These are phyloP conservation scores for Lipophrys pholis DNA, from an alignment of 2,113 vertebrate species.

Conservation along the genomic window DNA sequence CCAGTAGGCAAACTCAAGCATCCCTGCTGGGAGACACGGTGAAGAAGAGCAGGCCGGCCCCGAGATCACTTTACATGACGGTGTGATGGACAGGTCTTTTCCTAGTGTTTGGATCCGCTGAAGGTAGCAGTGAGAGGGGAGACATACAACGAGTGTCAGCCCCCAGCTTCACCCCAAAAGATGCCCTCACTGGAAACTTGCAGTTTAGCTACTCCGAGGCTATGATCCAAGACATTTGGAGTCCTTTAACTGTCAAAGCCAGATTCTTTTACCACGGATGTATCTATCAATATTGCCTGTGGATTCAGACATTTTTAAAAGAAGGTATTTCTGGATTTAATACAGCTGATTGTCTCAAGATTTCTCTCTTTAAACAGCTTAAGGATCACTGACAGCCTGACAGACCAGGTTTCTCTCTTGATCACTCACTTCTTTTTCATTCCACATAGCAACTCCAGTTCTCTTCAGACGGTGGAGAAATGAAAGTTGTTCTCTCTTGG, in stretches of 20 bases:
- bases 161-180: conserved; percentile 45
- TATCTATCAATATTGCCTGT: conserved; percentile 36
- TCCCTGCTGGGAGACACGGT: conserved; percentile 72
- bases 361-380: conserved; percentile 53
- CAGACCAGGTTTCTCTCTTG: conserved; percentile 64
- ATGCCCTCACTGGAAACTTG: conserved; percentile 45
- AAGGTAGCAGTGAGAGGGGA: conserved; percentile 48
- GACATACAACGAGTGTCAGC: conserved; percentile 36
- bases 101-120: conserved; percentile 68
- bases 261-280: conserved; percentile 19
- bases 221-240: conserved; percentile 20
- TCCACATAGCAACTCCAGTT: conserved; percentile 50
- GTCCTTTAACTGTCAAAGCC: conserved; percentile 50
- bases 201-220: conserved; percentile 25
- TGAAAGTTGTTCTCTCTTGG: conserved; percentile 52
- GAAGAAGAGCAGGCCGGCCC: conserved; percentile 65
- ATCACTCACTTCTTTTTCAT: conserved; percentile 67
- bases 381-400: conserved; percentile 63
- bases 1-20: conserved; percentile 78
- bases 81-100: conserved; percentile 78
- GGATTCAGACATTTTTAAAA: conserved; percentile 48
- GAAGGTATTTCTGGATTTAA: conserved; percentile 32
- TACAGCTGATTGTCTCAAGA: conserved; percentile 49
- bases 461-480: conserved; percentile 33
- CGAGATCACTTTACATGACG: conserved; percentile 78